These are phyloP conservation scores for Trachelus tabidus DNA, from an alignment of 2,888 invertebrate species.

Conservation along the genomic window DNA sequence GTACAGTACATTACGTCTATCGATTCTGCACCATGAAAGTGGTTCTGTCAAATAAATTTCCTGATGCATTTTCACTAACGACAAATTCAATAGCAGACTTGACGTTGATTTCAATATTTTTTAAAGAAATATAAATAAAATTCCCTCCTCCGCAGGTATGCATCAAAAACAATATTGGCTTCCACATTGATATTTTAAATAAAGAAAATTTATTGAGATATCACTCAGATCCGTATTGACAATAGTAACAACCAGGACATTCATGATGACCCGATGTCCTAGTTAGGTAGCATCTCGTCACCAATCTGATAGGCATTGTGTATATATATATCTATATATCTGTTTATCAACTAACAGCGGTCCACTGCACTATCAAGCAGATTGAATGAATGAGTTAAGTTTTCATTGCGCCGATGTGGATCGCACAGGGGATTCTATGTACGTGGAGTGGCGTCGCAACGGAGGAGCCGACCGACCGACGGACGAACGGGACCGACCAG, in stretches of 20 bases:
- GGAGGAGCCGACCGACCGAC: neutral
- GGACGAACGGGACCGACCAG: neutral
- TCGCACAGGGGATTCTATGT: neutral
- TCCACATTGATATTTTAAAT: neutral
- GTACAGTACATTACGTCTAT: neutral
- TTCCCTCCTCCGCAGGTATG: neutral
- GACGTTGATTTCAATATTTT: neutral
- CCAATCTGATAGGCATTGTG: neutral
- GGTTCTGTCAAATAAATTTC: neutral
- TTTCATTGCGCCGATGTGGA: slow-evolving; percentile 31
- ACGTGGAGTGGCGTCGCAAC: slow-evolving; percentile 3
- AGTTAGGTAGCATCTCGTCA: neutral
- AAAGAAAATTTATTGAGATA: neutral
- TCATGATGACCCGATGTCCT: neutral
- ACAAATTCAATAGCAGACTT: neutral
- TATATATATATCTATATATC: neutral
- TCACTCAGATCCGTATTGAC: neutral
- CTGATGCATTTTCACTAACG: neutral
- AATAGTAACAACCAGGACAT: neutral
- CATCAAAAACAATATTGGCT: neutral
- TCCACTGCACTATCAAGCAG: slow-evolving; percentile 23
- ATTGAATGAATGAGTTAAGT: slow-evolving; percentile 44
- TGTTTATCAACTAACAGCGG: slow-evolving; percentile 29
- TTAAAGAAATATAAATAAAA: neutral
- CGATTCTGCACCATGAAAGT: neutral